Percentiles rank a stretch among this genome's conserved stretches.
These are phyloP conservation scores for Saccostrea cuccullata DNA, from an alignment of 1,140 invertebrate genomes.

Conservation along the genomic window DNA sequence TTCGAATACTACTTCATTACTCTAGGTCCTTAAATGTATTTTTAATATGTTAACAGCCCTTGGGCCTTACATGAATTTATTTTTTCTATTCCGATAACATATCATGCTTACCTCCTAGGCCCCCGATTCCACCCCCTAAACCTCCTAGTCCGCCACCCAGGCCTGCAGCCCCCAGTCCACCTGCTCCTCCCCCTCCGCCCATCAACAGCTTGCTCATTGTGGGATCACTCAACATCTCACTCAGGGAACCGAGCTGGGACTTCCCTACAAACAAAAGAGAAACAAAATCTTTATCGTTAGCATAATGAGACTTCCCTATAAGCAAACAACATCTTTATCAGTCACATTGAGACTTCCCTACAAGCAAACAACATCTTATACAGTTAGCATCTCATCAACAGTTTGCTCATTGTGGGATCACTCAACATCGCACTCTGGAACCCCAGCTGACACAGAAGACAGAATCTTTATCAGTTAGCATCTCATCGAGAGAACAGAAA, in stretches of 20 bases:
- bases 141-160: conserved; percentile 13
- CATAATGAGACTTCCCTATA: too few relatives aligned
- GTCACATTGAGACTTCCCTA: background rate
- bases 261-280: background rate
- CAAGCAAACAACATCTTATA: background rate
- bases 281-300: too few relatives aligned
- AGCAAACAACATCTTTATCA: too few relatives aligned
- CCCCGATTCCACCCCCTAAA: background rate
- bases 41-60: too few relatives aligned
- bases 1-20: too few relatives aligned
- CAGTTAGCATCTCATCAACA: too few relatives aligned
- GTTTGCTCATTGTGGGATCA: too few relatives aligned
- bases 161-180: background rate
- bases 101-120: background rate
- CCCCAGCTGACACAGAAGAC: background rate
- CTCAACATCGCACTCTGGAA: too few relatives aligned
- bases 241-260: background rate
- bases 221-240: conserved; percentile 4
- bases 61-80: background rate
- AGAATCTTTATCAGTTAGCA: too few relatives aligned
- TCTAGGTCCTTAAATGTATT: too few relatives aligned
- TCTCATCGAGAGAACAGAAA: too few relatives aligned
- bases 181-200: conserved; percentile 19
- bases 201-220: conserved; percentile 15
- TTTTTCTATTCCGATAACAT: background rate